Evolutionary conservation across 2,888 invertebrate genomes (phyloP).

Genomic region (Diarsia mendica): DNA sequence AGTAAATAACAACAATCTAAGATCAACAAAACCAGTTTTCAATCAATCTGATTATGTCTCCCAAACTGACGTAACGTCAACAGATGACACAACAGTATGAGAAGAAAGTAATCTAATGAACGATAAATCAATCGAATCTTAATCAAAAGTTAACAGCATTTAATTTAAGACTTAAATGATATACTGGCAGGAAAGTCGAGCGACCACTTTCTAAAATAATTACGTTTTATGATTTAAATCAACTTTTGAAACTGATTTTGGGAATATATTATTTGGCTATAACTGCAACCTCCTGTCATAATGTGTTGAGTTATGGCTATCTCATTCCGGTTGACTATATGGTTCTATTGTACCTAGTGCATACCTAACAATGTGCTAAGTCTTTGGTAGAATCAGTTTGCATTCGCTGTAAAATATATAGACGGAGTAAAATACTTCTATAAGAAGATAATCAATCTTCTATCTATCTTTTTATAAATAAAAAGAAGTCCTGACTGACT

Average conservation of each 20-base stretch:
- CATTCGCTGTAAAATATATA: neutral
- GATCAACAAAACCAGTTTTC: constrained; percentile 9
- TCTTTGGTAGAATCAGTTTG: neutral
- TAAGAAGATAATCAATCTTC: too few relatives aligned
- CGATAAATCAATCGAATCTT: constrained; percentile 59
- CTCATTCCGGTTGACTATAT: neutral
- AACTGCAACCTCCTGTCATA: neutral
- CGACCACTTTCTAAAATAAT: constrained; percentile 62
- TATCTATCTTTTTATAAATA: too few relatives aligned
- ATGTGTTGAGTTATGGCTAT: constrained; percentile 1
- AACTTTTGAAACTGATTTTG: constrained; percentile 31
- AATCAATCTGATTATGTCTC: constrained; percentile 5
- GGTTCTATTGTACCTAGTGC: neutral
- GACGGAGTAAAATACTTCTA: too few relatives aligned
- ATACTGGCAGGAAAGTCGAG: constrained; percentile 49
- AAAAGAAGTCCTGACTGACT: too few relatives aligned
- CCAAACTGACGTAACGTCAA: constrained; percentile 27
- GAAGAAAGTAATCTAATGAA: constrained; percentile 64
- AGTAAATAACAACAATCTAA: neutral
- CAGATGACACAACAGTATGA: constrained; percentile 50
- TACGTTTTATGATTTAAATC: constrained; percentile 49
- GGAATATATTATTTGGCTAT: constrained; percentile 1
- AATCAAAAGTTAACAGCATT: constrained; percentile 53
- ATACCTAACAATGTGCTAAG: neutral
- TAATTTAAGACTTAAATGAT: constrained; percentile 55